Base-by-base conservation (phyloP, 2,888 invertebrate genomes). In the Spodoptera picta region DNA sequence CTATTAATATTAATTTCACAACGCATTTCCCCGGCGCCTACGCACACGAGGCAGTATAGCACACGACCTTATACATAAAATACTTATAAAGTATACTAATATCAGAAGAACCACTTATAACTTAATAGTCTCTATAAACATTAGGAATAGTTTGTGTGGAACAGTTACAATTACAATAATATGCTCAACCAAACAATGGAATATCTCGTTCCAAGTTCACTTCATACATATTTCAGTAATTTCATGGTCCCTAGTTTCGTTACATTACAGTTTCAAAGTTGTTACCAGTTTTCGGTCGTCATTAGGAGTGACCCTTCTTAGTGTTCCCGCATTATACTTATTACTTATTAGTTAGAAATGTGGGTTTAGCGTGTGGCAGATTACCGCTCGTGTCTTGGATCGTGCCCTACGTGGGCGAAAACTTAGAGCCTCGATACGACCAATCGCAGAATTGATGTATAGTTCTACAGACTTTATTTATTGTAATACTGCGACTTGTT, bases 341-440 rank as follows among this genome's bases (percentile, higher is more conserved):
- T 61, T 48, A 11, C 36, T 57, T 46, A 67, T 61, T 53, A 19
- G 23, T 61, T 47, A 67, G 50, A 56, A 59, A 57, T 65, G 65
- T 74, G 63, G 77, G 69, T 68, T 62, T 60, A 77, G 52, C 65
- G 66, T 72, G 61, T 60, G 74, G 73, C 73, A 64, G 70, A 75
- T 49, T 56, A 58, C 74, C 87, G 83, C 86, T 86, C 83, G 77
- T 85, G 83, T 66, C 86, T 88, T 85, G 84, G 81, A 84, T 84
- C 87, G 79, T 81, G 88, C 83, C 87, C 83, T 82, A 90, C 89
- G 92, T 91, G 84, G 92, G 92, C 87, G 89, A 84, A 79, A 68
- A 71, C 66, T 70, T 78, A 70, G 55, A 65, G 48, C 67, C 77
- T 80, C 83, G 63, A 83, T 81, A 81, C 82, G 77, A 78, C 81